Base-by-base conservation (phyloP, 2,888 invertebrate genomes). In the Atrina japonica region DNA sequence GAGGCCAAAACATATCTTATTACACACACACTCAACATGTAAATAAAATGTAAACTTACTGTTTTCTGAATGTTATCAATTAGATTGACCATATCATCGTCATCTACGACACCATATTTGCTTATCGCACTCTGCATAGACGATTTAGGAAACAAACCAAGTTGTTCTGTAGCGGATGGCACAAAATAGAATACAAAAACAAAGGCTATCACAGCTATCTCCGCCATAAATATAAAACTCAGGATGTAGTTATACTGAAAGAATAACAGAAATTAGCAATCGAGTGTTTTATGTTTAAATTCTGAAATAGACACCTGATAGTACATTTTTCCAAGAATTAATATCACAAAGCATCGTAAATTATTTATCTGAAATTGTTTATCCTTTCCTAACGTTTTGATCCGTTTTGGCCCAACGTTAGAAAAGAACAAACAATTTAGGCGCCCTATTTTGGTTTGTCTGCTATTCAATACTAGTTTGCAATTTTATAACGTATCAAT, bases 141-240 rank as follows among this genome's bases (percentile, higher is more conserved):
- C 9, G 84, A 78, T 53, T 81, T 79, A 0, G 89, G 88, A 67
- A 86, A 85, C n/a, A 86, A 71, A 1, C 85, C 82, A 1, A 88
- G 59, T 43, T 74, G 50, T 43, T 84, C 72, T 29, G 83, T 76
- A 6, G 84, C 81, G n/a, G 83, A 77, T 6, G 86, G 86, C 21
- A 83, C 83, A 73, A 86, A 88, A 74, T 88, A 88, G 61, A 84
- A 85, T 25, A 89, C 80, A 67, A 88, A 87, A 11, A 87, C 73
- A n/a, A 85, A 64, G 5, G 87, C 68, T 1, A 85, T 80, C 18
- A 86, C 66, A n/a, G 85, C 73, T 0, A 89, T 59, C 65, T 89
- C 85, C 41, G 85, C 76, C 18, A 88, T 56, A 25, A 88, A 80
- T 18, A 88, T 67, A 2, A 88, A 43, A 9, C 77, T 74, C 74